Base-by-base conservation (phyloP, 64 coral and sea anemone genomes). In the Exaiptasia diaphana region DNA sequence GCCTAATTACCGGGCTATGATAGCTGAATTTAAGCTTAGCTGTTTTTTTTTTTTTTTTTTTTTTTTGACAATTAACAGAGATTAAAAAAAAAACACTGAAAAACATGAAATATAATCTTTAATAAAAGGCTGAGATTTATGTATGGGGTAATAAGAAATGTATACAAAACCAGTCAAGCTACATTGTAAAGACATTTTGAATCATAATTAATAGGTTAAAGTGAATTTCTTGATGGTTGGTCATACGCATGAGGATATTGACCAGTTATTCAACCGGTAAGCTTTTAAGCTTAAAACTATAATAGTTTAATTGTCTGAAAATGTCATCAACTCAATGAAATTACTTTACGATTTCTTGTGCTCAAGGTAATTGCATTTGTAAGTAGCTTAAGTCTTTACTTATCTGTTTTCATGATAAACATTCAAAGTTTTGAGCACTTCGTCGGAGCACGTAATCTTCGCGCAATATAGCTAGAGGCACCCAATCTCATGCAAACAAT, bases 231-330 rank as follows among this genome's bases (percentile, higher is more conserved):
- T 58, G 3, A 78, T 78, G 75, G 75, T 78, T 20, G 75, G 75
- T 1, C 75, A 78, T n/a, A 79, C 54, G 3, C 52, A 78, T 78
- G 52, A 78, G 27, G 75, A 53, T 59, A 38, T 78, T 60, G 50
- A 78, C 50, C 75, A 78, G 53, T 24, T 78, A 34, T 78, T 78
- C 59, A 78, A 78, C 32, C 52, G 59, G 76, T 62, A 63, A 49
- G 38, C 17, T 6, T n/a, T n/a, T n/a, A n/a, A n/a, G n/a, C n/a
- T n/a, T n/a, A n/a, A n/a, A n/a, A n/a, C n/a, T n/a, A n/a, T n/a
- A n/a, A n/a, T n/a, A n/a, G n/a, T n/a, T n/a, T n/a, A n/a, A n/a
- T n/a, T n/a, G n/a, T n/a, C n/a, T n/a, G n/a, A n/a, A n/a, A n/a
- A n/a, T n/a, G n/a, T n/a, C n/a, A n/a, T n/a, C n/a, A n/a, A n/a